phyloP scores from a whole-genome alignment of 1,140 invertebrate genomes.

The Nasonia vitripennis region DNA sequence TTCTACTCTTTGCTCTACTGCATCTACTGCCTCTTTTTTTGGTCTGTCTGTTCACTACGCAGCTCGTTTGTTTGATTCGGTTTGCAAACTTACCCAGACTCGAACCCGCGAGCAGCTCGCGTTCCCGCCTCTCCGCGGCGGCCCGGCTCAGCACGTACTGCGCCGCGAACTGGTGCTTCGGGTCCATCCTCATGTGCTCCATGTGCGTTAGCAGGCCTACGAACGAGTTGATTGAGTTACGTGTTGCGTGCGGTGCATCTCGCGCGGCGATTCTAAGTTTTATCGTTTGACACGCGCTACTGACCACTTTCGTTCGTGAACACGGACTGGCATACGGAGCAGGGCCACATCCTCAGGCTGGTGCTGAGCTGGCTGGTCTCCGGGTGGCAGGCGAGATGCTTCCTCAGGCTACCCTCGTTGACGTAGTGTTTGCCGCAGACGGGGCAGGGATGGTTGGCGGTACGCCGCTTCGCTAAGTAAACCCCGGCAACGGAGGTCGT shows the following conservation, averaged over 20 bases:
- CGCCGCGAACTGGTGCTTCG: constrained; percentile 95
- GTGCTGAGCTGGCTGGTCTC: constrained; percentile 91
- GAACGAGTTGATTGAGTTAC: background rate
- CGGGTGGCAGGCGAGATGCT: constrained; percentile 93
- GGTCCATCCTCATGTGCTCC: constrained; percentile 98
- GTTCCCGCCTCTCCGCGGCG: constrained; percentile 90
- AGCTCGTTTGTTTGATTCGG: background rate
- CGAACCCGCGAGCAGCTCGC: constrained; percentile 84
- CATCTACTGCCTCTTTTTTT: background rate
- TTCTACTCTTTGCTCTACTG: background rate
- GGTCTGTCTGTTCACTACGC: too few species aligned
- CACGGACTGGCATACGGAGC: constrained; percentile 94
- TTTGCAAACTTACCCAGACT: constrained; percentile 71
- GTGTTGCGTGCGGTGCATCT: constrained; percentile 65
- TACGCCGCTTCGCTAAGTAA: constrained; percentile 93
- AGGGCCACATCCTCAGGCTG: constrained; percentile 94
- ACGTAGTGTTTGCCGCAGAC: constrained; percentile 96
- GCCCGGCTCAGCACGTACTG: constrained; percentile 93
- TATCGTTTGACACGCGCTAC: constrained; percentile 55
- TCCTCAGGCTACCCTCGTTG: constrained; percentile 93
- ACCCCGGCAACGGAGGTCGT: constrained; percentile 75
- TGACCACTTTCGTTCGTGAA: constrained; percentile 95
- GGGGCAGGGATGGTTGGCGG: constrained; percentile 94
- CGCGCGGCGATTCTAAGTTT: constrained; percentile 27
- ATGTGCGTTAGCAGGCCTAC: constrained; percentile 91